Evolutionary conservation across 2,797 vertebrate species (phyloP).

Genomic region (Neostethus bicornis): DNA sequence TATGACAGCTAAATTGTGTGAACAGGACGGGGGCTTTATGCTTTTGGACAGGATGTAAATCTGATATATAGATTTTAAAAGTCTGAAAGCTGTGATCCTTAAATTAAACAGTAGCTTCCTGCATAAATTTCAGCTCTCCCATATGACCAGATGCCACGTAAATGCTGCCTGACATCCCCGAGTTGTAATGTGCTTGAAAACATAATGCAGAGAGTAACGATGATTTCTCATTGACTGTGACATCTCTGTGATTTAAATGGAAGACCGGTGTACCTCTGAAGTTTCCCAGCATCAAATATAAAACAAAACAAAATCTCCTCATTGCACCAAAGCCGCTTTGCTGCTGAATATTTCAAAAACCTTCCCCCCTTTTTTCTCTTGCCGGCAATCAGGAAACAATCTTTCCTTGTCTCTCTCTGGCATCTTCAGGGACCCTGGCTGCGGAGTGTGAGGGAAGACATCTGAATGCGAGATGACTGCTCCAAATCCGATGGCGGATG

Average conservation of each 20-base stretch:
- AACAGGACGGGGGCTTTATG: background rate
- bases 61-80: constrained; percentile 13
- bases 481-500: constrained; percentile 69
- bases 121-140: constrained; percentile 43
- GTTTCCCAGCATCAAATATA: constrained; percentile 79
- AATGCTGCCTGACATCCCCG: constrained; percentile 46
- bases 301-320: constrained; percentile 77
- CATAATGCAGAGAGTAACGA: constrained; percentile 48
- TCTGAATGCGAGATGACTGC: constrained; percentile 77
- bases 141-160: constrained; percentile 56
- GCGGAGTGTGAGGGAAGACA: constrained; percentile 63
- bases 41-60: constrained; percentile 2
- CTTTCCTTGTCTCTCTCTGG: constrained; percentile 76
- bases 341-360: constrained; percentile 80
- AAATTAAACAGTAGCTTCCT: constrained; percentile 47
- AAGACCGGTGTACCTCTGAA: constrained; percentile 72
- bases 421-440: constrained; percentile 75
- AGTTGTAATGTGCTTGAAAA: constrained; percentile 46
- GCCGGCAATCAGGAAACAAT: constrained; percentile 79
- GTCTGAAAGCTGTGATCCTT: constrained; percentile 21
- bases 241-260: constrained; percentile 75
- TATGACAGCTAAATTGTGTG: background rate
- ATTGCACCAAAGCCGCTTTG: constrained; percentile 69
- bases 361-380: constrained; percentile 69
- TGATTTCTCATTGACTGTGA: constrained; percentile 69